Percentiles rank a stretch among this genome's conserved stretches.
Conservation (phyloP, 2,113 vertebrate species). For the Periophthalmus modestus region DNA sequence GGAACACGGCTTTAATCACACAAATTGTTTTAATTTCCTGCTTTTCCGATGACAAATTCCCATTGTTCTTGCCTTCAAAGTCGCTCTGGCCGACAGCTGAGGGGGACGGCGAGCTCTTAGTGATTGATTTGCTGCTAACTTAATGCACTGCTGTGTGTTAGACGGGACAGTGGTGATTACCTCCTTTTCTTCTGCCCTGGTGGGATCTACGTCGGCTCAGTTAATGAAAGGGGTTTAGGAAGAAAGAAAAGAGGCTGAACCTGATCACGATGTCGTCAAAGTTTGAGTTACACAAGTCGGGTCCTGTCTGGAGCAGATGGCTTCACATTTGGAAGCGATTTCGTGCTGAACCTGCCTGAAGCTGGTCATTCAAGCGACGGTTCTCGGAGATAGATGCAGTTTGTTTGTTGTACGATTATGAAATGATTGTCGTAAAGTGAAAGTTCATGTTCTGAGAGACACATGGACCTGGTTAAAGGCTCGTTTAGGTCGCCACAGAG, state of each 20-base stretch:
- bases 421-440: not conserved
- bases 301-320: slow-evolving; percentile 30
- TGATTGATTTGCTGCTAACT: slow-evolving; percentile 50
- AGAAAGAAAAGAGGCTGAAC: not conserved
- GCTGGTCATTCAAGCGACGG: slow-evolving; percentile 9
- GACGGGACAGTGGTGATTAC: slow-evolving; percentile 20
- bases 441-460: slow-evolving; percentile 29
- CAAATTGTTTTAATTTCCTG: not conserved
- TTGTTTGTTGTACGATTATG: slow-evolving; percentile 17
- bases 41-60: slow-evolving; percentile 1
- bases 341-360: slow-evolving; percentile 16
- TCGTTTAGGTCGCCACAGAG: slow-evolving; percentile 50
- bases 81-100: slow-evolving; percentile 45
- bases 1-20: not conserved
- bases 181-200: slow-evolving; percentile 44
- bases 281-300: slow-evolving; percentile 39
- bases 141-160: slow-evolving; percentile 40
- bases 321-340: slow-evolving; percentile 35
- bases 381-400: slow-evolving; percentile 2
- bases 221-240: slow-evolving; percentile 30
- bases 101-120: slow-evolving; percentile 47
- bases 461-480: slow-evolving; percentile 62
- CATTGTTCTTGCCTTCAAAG: slow-evolving; percentile 25
- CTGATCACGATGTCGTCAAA: slow-evolving; percentile 42
- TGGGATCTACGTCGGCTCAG: slow-evolving; percentile 38